Evolutionary conservation across 1,140 invertebrate genomes (phyloP).

Genomic region (Brachionus manjavacas): DNA sequence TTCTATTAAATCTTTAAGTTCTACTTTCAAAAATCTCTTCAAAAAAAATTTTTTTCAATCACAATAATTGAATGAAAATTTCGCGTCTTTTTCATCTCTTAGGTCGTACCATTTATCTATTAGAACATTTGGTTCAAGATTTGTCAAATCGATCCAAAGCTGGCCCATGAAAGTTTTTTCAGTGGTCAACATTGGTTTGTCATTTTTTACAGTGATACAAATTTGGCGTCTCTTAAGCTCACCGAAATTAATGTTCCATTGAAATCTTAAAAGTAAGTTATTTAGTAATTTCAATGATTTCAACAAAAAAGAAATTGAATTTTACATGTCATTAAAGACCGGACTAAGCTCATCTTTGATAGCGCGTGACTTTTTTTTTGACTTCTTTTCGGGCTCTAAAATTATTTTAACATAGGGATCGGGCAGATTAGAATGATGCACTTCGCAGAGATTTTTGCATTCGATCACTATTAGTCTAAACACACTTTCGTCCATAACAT

Average conservation of each 20-base stretch:
- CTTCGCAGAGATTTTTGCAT: constrained; percentile 69
- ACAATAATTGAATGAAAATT: not conserved
- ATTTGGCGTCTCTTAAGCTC: not conserved
- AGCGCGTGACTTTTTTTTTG: constrained; percentile 78
- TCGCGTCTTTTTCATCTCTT: not conserved
- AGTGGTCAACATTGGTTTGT: not conserved
- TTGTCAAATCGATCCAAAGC: not conserved
- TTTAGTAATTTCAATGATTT: too few relatives aligned
- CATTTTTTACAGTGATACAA: constrained; percentile 2
- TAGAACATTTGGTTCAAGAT: not conserved
- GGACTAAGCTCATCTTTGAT: constrained; percentile 79
- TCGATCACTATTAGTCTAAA: constrained; percentile 44
- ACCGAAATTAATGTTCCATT: not conserved
- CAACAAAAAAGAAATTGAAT: too few relatives aligned
- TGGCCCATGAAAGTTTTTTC: constrained; percentile 35
- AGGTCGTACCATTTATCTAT: constrained; percentile 18
- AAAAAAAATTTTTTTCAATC: not conserved
- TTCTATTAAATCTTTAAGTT: too few relatives aligned
- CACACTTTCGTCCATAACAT: constrained; percentile 28
- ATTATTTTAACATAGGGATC: constrained; percentile 92
- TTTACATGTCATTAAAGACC: constrained; percentile 74
- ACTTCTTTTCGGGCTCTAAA: constrained; percentile 80
- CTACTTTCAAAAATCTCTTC: too few relatives aligned
- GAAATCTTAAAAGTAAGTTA: not conserved
- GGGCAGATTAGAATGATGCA: constrained; percentile 78